Base-by-base conservation (phyloP, 2,797 vertebrate genomes). In the Hybognathus amarus region DNA sequence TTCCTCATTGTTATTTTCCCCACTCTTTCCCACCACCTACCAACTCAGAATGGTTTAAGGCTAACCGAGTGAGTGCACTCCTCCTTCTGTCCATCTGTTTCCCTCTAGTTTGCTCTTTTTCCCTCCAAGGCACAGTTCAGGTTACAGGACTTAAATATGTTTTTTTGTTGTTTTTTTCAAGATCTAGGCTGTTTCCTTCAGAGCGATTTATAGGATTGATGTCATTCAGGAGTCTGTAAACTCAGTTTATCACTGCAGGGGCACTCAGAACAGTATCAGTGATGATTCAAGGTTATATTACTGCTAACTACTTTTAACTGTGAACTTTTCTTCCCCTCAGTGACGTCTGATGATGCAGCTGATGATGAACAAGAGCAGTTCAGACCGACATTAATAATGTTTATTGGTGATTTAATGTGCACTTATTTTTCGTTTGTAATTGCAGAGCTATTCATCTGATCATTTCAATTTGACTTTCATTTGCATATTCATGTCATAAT, bases 41-140 rank as follows among this genome's bases (percentile, higher is more conserved):
- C 77, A 52, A 68, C 64, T 83, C n/a, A 75, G 7, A 40, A 77
- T 68, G 54, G 83, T 76, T 82, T 50, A 64, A 45, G 67, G 47
- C 66, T 20, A 24, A 63, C 30, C 3, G 7, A 50, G 73, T 67
- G 45, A 47, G 38, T 33, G 27, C 40, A 79, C 54, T 56, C 70
- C 59, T 85, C 77, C 77, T 83, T 84, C 70, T 52, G 10, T 68
- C 59, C 61, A 50, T 77, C 47, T 67, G 67, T 67, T 71, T 88
- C 82, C 87, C 84, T 85, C 84, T 47, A 66, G 74, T 84, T 83
- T 74, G 69, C 79, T 83, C 30, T 22, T 82, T 85, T 85, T 87
- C 85, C 85, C 85, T 87, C 87, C 82, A 42, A 73, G n/a, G 63
- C 50, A 59, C 38, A 85, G 83, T 45, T 84, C 85, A 56, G 36